These are phyloP conservation scores for Penaeus monodon DNA, from an alignment of 2,888 invertebrate species.

Conservation along the genomic window DNA sequence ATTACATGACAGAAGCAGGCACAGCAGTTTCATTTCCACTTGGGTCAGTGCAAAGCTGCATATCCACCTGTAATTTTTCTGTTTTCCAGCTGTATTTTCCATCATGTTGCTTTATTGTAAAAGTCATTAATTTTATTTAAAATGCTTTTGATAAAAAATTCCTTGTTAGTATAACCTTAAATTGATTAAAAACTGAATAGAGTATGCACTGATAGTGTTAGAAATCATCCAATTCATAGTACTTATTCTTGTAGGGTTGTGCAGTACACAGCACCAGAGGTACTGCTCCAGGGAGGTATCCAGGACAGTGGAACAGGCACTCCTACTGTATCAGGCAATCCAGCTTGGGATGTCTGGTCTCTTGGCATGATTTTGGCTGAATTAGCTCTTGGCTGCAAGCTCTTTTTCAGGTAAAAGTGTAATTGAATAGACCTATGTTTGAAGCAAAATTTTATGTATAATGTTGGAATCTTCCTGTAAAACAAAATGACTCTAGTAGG, in stretches of 20 bases:
- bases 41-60: conserved; percentile 69
- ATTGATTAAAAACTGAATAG: too few relatives aligned
- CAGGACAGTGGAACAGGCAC: conserved; percentile 69
- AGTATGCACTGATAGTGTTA: too few relatives aligned
- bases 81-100: background rate
- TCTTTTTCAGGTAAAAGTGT: conserved; percentile 68
- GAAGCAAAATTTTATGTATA: conserved; percentile 82
- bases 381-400: conserved; percentile 77
- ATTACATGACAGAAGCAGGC: conserved; percentile 89
- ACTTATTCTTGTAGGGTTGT: conserved; percentile 71
- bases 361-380: conserved; percentile 91
- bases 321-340: conserved; percentile 71
- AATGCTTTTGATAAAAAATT: too few relatives aligned
- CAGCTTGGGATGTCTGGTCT: conserved; percentile 93
- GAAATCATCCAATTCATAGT: too few relatives aligned
- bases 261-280: conserved; percentile 86
- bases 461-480: conserved; percentile 76
- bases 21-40: conserved; percentile 89
- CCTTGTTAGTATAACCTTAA: too few relatives aligned
- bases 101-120: background rate
- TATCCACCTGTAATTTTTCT: background rate
- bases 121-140: too few relatives aligned
- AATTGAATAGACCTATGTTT: conserved; percentile 77
- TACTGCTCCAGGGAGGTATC: conserved; percentile 76
- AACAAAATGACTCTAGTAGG: conserved; percentile 74